Percentiles rank a stretch among this genome's conserved stretches.
Conservation (phyloP, 1,140 invertebrate genomes). For the Melipona quadrifasciata region DNA sequence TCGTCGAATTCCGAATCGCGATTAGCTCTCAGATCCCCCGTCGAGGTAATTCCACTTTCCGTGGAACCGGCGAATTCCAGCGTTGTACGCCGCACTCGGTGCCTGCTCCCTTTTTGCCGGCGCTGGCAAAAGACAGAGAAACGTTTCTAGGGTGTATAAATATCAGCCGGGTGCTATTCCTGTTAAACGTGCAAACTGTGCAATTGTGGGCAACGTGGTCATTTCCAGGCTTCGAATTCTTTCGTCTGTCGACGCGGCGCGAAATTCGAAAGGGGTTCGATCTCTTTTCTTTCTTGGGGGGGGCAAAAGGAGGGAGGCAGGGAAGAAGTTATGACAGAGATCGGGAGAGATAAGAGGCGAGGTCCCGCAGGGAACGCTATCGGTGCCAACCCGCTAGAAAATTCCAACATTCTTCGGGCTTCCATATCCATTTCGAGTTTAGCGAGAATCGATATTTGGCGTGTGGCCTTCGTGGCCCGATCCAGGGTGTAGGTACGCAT, state of each 20-base stretch:
- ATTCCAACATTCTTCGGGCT: constrained; percentile 75
- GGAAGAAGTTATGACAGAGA: neutral
- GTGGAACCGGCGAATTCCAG: constrained; percentile 9
- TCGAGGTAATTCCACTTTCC: neutral
- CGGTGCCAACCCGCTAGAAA: constrained; percentile 64
- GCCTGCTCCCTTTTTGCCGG: neutral
- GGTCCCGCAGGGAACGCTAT: constrained; percentile 3
- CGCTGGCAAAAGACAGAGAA: neutral
- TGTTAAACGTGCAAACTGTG: constrained; percentile 20
- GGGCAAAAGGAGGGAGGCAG: neutral
- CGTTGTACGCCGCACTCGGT: neutral
- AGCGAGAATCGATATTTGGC: constrained; percentile 73
- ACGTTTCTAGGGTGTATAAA: constrained; percentile 17
- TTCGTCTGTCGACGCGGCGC: neutral
- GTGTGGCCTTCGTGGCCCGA: constrained; percentile 53
- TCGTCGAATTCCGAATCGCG: constrained; percentile 15
- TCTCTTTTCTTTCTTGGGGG: neutral
- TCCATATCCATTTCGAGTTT: constrained; percentile 77
- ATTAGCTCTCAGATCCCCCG: neutral
- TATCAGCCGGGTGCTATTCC: constrained; percentile 29
- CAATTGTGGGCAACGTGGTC: constrained; percentile 21
- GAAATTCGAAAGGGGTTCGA: neutral
- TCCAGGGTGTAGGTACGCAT: constrained; percentile 37
- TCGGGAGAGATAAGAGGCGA: constrained; percentile 11
- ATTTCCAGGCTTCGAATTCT: constrained; percentile 16